Conservation (phyloP, 2,113 vertebrate species). For the Hyperopisus bebe region DNA sequence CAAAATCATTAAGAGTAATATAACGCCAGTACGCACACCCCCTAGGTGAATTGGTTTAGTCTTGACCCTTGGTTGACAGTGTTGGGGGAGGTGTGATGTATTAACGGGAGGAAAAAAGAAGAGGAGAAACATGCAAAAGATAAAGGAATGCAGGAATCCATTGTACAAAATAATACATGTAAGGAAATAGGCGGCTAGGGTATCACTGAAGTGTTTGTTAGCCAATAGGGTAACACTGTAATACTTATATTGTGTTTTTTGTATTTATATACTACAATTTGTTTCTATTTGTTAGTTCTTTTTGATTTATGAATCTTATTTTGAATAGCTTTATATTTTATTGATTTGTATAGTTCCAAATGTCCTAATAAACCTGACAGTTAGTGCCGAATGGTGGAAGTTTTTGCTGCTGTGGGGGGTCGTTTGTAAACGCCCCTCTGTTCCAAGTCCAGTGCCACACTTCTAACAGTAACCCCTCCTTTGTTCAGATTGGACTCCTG, state of each 20-base stretch:
- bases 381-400: neutral
- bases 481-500: neutral
- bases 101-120: neutral
- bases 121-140: neutral
- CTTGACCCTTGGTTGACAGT: neutral
- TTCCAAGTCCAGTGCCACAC: neutral
- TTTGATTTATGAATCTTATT: neutral
- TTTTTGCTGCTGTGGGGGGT: neutral
- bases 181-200: neutral
- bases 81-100: neutral
- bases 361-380: neutral
- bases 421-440: neutral
- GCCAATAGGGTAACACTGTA: neutral
- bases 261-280: too few species aligned
- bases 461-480: neutral
- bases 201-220: neutral
- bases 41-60: neutral
- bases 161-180: neutral
- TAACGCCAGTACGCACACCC: neutral
- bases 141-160: neutral
- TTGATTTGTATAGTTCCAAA: neutral
- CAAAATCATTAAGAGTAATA: neutral
- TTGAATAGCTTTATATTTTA: neutral
- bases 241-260: neutral
- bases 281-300: neutral